phyloP scores from a whole-genome alignment of 1,140 invertebrate genomes.

The Diachasma alloeum region DNA sequence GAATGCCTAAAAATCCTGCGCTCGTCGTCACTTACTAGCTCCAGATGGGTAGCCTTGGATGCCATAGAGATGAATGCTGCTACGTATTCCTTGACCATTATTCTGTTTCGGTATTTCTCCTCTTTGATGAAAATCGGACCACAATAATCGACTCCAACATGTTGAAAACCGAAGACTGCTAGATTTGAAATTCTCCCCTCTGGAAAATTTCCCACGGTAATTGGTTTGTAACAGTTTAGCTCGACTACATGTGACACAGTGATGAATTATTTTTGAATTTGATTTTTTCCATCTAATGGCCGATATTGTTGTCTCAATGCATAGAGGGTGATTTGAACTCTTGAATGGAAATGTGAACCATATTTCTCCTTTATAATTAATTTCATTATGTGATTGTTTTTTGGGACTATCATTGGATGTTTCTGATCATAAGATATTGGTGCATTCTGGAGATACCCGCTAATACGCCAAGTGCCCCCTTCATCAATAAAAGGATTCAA shows the following conservation, averaged over 20 bases:
- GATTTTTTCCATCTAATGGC: slow-evolving; percentile 31
- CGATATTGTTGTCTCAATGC: slow-evolving; percentile 34
- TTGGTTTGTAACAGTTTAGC: too few relatives aligned
- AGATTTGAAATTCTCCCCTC: slow-evolving; percentile 3
- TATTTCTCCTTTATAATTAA: slow-evolving; percentile 39
- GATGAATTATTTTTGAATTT: slow-evolving; percentile 25
- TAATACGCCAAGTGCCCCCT: slow-evolving; percentile 1
- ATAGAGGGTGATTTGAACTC: slow-evolving; percentile 37
- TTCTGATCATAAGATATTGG: slow-evolving; percentile 20
- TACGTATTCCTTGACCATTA: slow-evolving; percentile 8
- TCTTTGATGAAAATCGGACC: slow-evolving; percentile 34
- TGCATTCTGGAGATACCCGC: background rate
- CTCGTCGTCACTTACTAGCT: background rate
- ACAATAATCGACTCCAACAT: slow-evolving; percentile 30
- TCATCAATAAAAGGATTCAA: background rate
- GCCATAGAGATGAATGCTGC: slow-evolving; percentile 22
- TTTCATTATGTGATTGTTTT: slow-evolving; percentile 25
- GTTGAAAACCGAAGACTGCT: slow-evolving; percentile 25
- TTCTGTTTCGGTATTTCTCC: slow-evolving; percentile 15
- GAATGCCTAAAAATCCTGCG: background rate
- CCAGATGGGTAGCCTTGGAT: background rate
- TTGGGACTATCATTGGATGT: slow-evolving; percentile 38
- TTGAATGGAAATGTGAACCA: slow-evolving; percentile 36
- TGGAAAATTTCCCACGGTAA: too few relatives aligned
- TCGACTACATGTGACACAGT: slow-evolving; percentile 36